phyloP scores from a whole-genome alignment of 2,113 vertebrate genomes.

The Odontophorus gujanensis region DNA sequence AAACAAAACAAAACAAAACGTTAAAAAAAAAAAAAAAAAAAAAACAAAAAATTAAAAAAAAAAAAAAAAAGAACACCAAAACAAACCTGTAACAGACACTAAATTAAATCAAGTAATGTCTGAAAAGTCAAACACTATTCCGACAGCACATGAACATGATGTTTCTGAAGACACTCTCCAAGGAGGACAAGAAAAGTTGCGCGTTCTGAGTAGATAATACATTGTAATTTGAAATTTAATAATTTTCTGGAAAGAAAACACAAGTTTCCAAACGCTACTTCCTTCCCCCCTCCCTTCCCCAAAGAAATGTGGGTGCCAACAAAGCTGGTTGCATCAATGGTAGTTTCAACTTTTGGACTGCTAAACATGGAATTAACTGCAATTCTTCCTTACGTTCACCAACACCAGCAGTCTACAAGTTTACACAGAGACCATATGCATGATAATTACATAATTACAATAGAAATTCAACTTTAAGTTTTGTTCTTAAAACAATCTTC shows the following conservation, averaged over 20 bases:
- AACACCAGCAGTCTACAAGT: constrained; percentile 78
- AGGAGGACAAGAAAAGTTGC: constrained; percentile 66
- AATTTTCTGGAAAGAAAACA: constrained; percentile 66
- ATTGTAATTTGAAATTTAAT: constrained; percentile 73
- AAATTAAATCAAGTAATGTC: constrained; percentile 74
- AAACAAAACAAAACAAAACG: not conserved
- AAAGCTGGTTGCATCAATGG: constrained; percentile 63
- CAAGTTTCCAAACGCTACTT: constrained; percentile 68
- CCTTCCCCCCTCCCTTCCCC: constrained; percentile 37
- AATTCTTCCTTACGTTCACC: constrained; percentile 77
- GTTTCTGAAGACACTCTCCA: constrained; percentile 50
- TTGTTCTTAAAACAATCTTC: constrained; percentile 80
- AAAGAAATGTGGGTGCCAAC: constrained; percentile 72
- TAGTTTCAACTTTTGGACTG: constrained; percentile 66
- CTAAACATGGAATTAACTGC: constrained; percentile 68
- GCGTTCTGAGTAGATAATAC: constrained; percentile 65
- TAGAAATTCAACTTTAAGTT: constrained; percentile 74
- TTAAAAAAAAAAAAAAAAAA: not conserved
- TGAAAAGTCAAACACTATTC: constrained; percentile 74
- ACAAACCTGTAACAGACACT: constrained; percentile 61
- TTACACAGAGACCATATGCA: constrained; percentile 77
- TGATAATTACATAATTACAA: constrained; percentile 79
- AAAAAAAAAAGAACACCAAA: not conserved
- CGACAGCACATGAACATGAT: constrained; percentile 58
- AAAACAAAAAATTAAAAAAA: not conserved